These are phyloP conservation scores for Acipenser ruthenus DNA, from an alignment of 2,797 vertebrate genomes.

Conservation along the genomic window DNA sequence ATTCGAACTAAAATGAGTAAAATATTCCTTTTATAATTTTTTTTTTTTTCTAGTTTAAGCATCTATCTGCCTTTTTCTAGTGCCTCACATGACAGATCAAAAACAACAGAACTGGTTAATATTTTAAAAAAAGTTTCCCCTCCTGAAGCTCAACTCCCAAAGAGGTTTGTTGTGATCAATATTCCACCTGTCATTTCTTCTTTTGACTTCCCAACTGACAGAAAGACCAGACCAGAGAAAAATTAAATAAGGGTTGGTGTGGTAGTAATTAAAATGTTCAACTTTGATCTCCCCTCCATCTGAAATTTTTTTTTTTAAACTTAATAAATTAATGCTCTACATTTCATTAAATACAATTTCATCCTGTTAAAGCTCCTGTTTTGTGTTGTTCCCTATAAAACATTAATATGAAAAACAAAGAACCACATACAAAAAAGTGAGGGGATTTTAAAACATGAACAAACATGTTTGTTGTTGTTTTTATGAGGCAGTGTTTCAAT, in stretches of 20 bases:
- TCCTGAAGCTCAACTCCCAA: slow-evolving; percentile 21
- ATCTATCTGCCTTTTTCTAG: slow-evolving; percentile 4
- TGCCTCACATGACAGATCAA: slow-evolving; percentile 23
- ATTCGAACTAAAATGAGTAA: background rate
- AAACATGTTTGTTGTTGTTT: no score
- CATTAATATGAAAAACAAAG: slow-evolving; percentile 5
- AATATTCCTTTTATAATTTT: background rate
- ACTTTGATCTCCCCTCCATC: slow-evolving; percentile 19
- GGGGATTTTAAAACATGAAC: no score
- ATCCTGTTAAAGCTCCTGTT: background rate
- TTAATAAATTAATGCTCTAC: slow-evolving; percentile 9
- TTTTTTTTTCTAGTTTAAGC: slow-evolving; percentile 16
- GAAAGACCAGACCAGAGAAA: slow-evolving; percentile 10
- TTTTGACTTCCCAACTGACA: slow-evolving; percentile 22
- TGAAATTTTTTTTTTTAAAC: background rate
- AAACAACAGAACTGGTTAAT: slow-evolving; percentile 28
- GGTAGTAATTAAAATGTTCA: slow-evolving; percentile 18
- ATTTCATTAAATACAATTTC: slow-evolving; percentile 7
- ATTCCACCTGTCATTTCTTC: slow-evolving; percentile 29
- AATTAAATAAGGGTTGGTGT: background rate
- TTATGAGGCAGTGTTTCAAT: no score
- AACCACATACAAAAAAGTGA: no score
- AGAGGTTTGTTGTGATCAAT: slow-evolving; percentile 34
- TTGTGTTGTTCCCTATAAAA: slow-evolving; percentile 2
- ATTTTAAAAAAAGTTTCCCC: slow-evolving; percentile 29